phyloP scores from a whole-genome alignment of 2,113 vertebrate species.

The Mirza zaza region DNA sequence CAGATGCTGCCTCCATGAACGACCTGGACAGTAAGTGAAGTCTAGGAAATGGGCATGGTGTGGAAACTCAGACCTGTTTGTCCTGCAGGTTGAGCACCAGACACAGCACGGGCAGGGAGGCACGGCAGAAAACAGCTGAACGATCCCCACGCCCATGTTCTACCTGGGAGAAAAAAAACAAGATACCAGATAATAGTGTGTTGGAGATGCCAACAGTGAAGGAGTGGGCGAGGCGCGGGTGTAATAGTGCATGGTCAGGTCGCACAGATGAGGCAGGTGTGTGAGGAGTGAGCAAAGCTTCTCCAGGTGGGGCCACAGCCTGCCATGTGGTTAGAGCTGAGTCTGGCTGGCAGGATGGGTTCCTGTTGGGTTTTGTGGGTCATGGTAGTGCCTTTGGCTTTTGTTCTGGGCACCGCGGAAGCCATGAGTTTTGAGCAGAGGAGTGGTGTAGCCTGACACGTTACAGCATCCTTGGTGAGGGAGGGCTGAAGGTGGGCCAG shows the following conservation, averaged over 20 bases:
- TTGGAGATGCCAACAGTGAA: too few species aligned
- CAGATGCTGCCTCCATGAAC: fast-evolving
- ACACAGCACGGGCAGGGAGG: fast-evolving
- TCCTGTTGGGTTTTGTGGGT: background rate
- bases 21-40: fast-evolving
- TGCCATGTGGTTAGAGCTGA: background rate
- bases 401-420: too few species aligned
- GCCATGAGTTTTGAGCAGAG: background rate
- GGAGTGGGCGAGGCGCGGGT: too few species aligned
- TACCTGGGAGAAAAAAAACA: background rate
- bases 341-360: background rate
- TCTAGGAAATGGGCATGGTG: fast-evolving
- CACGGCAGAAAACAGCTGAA: too few species aligned
- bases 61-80: fast-evolving
- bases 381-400: fast-evolving
- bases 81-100: background rate
- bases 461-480: fast-evolving
- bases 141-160: fast-evolving
- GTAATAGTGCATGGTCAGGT: background rate
- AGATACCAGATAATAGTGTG: fast-evolving
- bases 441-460: fast-evolving
- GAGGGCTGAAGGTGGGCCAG: too few species aligned
- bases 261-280: too few species aligned
- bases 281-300: background rate
- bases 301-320: background rate